Conservation (phyloP, 2,113 vertebrate species). For the Boleophthalmus pectinirostris region DNA sequence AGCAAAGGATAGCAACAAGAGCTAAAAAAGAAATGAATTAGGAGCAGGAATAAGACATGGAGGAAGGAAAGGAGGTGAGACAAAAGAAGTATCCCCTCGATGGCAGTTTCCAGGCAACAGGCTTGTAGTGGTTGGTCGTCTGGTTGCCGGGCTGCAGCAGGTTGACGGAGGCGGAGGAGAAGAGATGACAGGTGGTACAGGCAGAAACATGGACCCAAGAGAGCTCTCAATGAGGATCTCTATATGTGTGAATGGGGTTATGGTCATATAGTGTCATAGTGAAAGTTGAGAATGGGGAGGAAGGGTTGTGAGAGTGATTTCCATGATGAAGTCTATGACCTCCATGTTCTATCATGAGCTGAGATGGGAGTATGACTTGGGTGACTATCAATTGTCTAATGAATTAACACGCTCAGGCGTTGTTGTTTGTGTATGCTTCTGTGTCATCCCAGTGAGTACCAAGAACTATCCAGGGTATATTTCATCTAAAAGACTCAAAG, state of each 20-base stretch:
- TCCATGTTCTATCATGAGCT: not conserved
- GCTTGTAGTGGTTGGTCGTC: constrained; percentile 72
- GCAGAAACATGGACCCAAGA: constrained; percentile 28
- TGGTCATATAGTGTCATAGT: not conserved
- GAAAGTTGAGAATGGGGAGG: not conserved
- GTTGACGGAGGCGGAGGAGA: constrained; percentile 62
- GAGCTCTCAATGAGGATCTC: constrained; percentile 38
- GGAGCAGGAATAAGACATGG: constrained; percentile 3
- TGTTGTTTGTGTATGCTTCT: too few relatives aligned
- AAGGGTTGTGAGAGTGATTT: not conserved
- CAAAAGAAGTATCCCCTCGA: constrained; percentile 77
- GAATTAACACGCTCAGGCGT: too few relatives aligned
- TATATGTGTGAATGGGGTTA: not conserved
- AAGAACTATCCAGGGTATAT: too few relatives aligned
- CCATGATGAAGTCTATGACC: not conserved
- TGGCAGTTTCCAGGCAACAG: constrained; percentile 79
- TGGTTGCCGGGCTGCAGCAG: constrained; percentile 69
- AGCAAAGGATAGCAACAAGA: constrained; percentile 12
- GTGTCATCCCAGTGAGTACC: too few relatives aligned
- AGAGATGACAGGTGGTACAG: constrained; percentile 62
- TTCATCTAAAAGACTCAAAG: too few relatives aligned
- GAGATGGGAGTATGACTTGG: too few relatives aligned
- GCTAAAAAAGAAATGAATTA: constrained; percentile 27
- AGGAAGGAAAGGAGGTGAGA: constrained; percentile 62
- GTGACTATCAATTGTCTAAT: too few relatives aligned